Conservation (phyloP, 1,140 invertebrate genomes). For the Dermatophagoides farinae region DNA sequence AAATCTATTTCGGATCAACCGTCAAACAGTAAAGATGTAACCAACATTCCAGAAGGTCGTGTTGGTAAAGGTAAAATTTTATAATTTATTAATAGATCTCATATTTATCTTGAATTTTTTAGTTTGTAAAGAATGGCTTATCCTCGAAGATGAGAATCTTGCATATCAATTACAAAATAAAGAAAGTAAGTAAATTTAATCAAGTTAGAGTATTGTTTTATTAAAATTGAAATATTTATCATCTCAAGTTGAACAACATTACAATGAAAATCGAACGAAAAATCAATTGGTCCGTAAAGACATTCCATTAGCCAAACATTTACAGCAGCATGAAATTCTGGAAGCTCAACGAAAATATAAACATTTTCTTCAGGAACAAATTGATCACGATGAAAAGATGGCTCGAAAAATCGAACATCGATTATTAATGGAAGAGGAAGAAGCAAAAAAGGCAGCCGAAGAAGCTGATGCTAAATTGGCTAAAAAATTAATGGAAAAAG, state of each 20-base stretch:
- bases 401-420: conserved; percentile 25
- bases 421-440: conserved; percentile 20
- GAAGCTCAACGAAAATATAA: conserved; percentile 41
- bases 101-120: conserved; percentile 11
- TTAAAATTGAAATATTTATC: conserved; percentile 7
- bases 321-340: conserved; percentile 52
- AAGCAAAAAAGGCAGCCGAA: conserved; percentile 16
- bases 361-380: conserved; percentile 39
- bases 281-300: conserved; percentile 73
- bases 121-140: conserved; percentile 74
- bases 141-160: conserved; percentile 70
- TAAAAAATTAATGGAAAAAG: conserved; percentile 22
- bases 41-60: conserved; percentile 1
- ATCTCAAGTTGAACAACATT: conserved; percentile 48
- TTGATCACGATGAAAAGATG: conserved; percentile 40
- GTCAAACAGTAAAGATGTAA: not conserved
- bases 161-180: conserved; percentile 71
- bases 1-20: not conserved
- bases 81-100: conserved; percentile 4
- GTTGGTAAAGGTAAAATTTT: conserved; percentile 1
- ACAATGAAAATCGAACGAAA: conserved; percentile 58
- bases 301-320: conserved; percentile 54
- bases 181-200: conserved; percentile 44
- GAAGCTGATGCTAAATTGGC: conserved; percentile 24
- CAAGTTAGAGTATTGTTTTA: not conserved